These are phyloP conservation scores for Ambastaia sidthimunki DNA, from an alignment of 2,797 vertebrate species.

Conservation along the genomic window DNA sequence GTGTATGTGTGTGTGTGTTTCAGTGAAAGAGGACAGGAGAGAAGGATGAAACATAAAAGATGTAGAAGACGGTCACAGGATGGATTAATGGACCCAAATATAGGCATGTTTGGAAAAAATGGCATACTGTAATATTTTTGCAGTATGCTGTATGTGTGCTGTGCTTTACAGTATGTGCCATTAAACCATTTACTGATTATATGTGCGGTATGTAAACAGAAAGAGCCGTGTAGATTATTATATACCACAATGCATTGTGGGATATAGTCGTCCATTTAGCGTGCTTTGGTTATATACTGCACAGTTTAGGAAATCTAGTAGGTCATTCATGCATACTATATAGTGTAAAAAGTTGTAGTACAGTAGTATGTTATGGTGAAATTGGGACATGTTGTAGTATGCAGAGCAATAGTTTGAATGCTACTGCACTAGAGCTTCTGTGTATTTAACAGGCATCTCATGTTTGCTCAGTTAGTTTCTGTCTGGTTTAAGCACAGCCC, in stretches of 20 bases:
- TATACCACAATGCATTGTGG: neutral
- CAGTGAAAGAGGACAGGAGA: neutral
- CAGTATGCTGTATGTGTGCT: neutral
- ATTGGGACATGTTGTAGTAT: neutral
- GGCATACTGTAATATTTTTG: neutral
- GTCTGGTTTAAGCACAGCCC: neutral
- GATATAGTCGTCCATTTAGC: neutral
- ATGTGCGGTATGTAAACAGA: neutral
- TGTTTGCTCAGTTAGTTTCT: neutral
- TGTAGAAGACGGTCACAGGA: neutral
- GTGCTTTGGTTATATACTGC: too few relatives aligned
- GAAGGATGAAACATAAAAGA: neutral
- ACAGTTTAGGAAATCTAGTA: too few relatives aligned
- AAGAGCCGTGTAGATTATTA: neutral
- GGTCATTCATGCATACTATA: too few relatives aligned
- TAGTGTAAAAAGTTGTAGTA: neutral
- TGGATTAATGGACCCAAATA: neutral
- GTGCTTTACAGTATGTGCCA: neutral
- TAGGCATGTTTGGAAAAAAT: neutral
- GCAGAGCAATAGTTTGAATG: neutral
- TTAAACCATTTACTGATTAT: neutral
- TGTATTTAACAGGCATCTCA: conserved; percentile 14
- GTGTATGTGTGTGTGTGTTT: neutral
- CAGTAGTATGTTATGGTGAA: neutral
- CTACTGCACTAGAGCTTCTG: neutral